A percentile compares a stretch with the other conserved stretches of the same genome.
phyloP scores from a whole-genome alignment of 2,797 vertebrate species.

The Thaleichthys pacificus region DNA sequence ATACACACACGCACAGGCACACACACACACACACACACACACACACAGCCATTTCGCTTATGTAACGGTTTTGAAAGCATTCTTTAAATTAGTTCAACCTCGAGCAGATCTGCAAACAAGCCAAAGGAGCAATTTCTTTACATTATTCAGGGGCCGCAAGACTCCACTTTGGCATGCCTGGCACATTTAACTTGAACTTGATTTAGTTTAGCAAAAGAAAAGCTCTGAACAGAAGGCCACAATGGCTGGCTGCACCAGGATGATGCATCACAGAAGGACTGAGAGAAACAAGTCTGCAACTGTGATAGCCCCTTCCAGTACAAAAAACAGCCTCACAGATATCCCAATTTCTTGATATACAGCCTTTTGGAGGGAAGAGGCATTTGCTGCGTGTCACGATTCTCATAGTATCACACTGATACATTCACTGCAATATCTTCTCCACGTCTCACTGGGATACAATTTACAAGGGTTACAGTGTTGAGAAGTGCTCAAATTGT shows the following conservation, averaged over 20 bases:
- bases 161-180: constrained; percentile 36
- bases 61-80: constrained; percentile 45
- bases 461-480: constrained; percentile 15
- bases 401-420: constrained; percentile 11
- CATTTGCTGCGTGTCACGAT: constrained; percentile 6
- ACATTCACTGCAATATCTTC: constrained; percentile 12
- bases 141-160: constrained; percentile 43
- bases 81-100: constrained; percentile 45
- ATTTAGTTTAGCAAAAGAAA: constrained; percentile 36
- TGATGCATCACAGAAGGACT: constrained; percentile 3
- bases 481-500: constrained; percentile 11
- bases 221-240: constrained; percentile 23
- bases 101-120: constrained; percentile 33
- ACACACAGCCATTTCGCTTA: constrained; percentile 24
- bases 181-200: constrained; percentile 39
- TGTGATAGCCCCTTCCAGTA: constrained; percentile 4
- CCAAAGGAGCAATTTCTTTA: constrained; percentile 41
- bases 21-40: constrained; percentile 7
- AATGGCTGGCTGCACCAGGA: constrained; percentile 13
- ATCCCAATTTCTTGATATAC: constrained; percentile 7
- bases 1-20: constrained; percentile 4
- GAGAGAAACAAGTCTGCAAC: constrained; percentile 11
- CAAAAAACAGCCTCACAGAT: constrained; percentile 13
- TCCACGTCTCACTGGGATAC: not conserved
- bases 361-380: not conserved